Evolutionary conservation across 2,113 vertebrate species (phyloP).

Genomic region (Climacteris rufus): DNA sequence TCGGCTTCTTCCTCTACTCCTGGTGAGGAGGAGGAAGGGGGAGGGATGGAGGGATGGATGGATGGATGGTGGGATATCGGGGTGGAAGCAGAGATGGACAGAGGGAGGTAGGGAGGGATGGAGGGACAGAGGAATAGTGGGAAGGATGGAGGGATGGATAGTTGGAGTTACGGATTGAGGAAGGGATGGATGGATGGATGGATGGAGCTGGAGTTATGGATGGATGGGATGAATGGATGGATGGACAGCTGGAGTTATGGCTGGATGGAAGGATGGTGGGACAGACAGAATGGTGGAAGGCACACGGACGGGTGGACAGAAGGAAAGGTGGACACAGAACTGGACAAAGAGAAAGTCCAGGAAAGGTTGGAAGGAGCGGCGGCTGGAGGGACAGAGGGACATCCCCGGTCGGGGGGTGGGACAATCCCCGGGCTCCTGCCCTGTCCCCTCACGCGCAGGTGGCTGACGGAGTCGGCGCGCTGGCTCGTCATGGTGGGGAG

Average conservation of each 20-base stretch:
- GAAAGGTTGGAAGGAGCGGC: accelerated
- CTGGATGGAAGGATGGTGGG: neutral
- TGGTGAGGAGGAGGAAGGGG: neutral
- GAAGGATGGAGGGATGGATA: neutral
- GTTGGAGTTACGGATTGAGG: no score
- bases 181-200: no score
- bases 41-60: neutral
- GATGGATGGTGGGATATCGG: neutral
- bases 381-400: neutral
- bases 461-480: neutral
- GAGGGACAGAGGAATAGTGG: no score
- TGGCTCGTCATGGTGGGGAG: neutral
- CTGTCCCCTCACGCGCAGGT: accelerated
- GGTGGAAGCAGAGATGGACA: neutral
- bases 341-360: no score
- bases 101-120: neutral
- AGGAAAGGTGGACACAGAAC: neutral
- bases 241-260: neutral
- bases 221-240: no score
- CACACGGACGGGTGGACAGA: no score
- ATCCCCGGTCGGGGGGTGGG: accelerated
- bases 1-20: neutral
- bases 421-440: accelerated
- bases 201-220: neutral
- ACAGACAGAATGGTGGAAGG: accelerated